Conservation (phyloP, 2,888 invertebrate species). For the Tachina fera region DNA sequence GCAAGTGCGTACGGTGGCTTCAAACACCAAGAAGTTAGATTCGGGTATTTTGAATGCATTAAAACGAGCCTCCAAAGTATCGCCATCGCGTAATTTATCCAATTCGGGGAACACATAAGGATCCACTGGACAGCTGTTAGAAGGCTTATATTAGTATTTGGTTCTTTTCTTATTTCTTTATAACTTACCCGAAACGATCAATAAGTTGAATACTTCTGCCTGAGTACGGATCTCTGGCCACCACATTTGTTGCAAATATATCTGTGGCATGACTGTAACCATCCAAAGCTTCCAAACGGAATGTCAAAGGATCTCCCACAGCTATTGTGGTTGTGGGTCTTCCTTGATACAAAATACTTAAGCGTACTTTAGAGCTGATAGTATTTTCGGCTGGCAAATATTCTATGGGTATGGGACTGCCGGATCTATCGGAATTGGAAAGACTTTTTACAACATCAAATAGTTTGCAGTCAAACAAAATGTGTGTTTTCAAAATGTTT, state of each 20-base stretch:
- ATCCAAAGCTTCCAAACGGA: slow-evolving; percentile 94
- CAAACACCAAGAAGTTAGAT: slow-evolving; percentile 96
- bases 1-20: slow-evolving; percentile 95
- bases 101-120: slow-evolving; percentile 95
- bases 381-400: slow-evolving; percentile 96
- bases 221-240: slow-evolving; percentile 95
- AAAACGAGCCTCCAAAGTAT: slow-evolving; percentile 94
- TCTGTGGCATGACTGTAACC: slow-evolving; percentile 94
- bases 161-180: too few species aligned
- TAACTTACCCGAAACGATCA: slow-evolving; percentile 91
- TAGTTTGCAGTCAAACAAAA: slow-evolving; percentile 72
- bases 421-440: slow-evolving; percentile 88
- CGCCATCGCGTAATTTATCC: slow-evolving; percentile 92
- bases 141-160: not conserved
- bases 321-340: slow-evolving; percentile 96
- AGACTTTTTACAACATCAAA: slow-evolving; percentile 82
- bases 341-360: slow-evolving; percentile 93
- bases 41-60: slow-evolving; percentile 97
- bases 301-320: slow-evolving; percentile 95
- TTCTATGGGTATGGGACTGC: slow-evolving; percentile 96
- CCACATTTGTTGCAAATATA: slow-evolving; percentile 96
- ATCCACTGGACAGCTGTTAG: slow-evolving; percentile 93
- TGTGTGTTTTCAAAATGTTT: slow-evolving; percentile 54
- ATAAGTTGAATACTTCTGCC: slow-evolving; percentile 95
- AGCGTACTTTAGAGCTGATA: slow-evolving; percentile 92